Conservation (phyloP, 2,797 vertebrate genomes). For the Nasua narica region DNA sequence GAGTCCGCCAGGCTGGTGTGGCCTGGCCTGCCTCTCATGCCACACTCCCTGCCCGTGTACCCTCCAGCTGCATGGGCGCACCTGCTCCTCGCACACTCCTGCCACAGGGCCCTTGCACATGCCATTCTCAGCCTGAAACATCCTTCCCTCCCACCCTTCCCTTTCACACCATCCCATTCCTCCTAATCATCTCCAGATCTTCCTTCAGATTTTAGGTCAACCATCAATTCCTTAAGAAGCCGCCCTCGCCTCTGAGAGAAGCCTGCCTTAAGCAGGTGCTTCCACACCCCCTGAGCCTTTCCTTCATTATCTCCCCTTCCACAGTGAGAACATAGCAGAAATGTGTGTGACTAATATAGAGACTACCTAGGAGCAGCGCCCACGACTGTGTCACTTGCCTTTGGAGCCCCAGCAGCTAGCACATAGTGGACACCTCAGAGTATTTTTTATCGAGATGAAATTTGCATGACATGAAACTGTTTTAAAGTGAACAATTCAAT, state of each 20-base stretch:
- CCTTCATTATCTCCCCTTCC: background rate
- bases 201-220: background rate
- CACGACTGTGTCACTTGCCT: background rate
- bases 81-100: background rate
- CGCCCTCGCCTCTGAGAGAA: background rate
- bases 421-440: background rate
- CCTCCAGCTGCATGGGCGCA: background rate
- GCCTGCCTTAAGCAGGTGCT: background rate
- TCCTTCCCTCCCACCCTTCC: background rate
- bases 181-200: background rate
- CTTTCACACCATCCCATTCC: background rate
- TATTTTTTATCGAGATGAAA: background rate
- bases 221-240: background rate
- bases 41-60: fast-evolving
- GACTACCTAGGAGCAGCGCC: background rate
- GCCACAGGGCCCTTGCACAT: background rate
- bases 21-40: background rate
- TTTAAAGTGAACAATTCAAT: background rate
- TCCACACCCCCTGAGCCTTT: background rate
- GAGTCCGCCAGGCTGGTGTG: background rate
- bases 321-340: background rate
- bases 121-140: background rate
- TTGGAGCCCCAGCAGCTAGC: background rate
- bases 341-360: no score
- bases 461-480: background rate